These are phyloP conservation scores for Oryzias javanicus DNA, from an alignment of 2,113 vertebrate genomes.

Conservation along the genomic window DNA sequence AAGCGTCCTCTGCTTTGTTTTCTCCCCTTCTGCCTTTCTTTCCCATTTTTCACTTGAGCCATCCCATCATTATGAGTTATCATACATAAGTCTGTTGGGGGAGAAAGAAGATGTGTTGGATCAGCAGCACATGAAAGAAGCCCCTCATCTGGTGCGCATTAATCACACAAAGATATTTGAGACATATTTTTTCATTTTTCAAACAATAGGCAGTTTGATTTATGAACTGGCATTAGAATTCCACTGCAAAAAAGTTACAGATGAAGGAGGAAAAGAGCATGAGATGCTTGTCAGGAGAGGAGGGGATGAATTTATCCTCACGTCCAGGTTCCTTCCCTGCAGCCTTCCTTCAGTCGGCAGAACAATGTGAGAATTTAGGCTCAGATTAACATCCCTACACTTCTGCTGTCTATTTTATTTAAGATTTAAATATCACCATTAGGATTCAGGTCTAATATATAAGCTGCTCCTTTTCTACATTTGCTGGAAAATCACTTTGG, in stretches of 20 bases:
- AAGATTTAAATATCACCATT: too few species aligned
- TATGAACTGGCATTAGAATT: conserved; percentile 82
- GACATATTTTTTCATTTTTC: conserved; percentile 82
- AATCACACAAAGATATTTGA: conserved; percentile 78
- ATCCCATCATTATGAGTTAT: conserved; percentile 23
- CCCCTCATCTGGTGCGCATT: conserved; percentile 82
- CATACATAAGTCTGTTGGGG: conserved; percentile 35
- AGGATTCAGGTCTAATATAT: too few species aligned
- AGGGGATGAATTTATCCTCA: conserved; percentile 48
- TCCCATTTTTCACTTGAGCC: background rate
- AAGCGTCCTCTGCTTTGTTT: too few species aligned
- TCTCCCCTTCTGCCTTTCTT: background rate
- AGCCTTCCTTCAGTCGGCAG: background rate
- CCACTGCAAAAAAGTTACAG: conserved; percentile 78
- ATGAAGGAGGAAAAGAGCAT: conserved; percentile 76
- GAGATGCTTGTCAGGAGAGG: conserved; percentile 53
- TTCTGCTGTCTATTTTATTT: too few species aligned
- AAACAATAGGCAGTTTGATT: conserved; percentile 85
- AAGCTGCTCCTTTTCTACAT: too few species aligned
- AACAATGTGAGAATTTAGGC: background rate
- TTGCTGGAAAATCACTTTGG: too few species aligned
- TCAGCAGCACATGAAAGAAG: conserved; percentile 74
- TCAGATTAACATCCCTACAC: too few species aligned
- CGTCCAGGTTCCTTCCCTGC: conserved; percentile 23
- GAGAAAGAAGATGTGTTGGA: conserved; percentile 23